A percentile compares a stretch with the other conserved stretches of the same genome.
Evolutionary conservation across 2,113 vertebrate species (phyloP).

Genomic region (Pampusana beccarii): DNA sequence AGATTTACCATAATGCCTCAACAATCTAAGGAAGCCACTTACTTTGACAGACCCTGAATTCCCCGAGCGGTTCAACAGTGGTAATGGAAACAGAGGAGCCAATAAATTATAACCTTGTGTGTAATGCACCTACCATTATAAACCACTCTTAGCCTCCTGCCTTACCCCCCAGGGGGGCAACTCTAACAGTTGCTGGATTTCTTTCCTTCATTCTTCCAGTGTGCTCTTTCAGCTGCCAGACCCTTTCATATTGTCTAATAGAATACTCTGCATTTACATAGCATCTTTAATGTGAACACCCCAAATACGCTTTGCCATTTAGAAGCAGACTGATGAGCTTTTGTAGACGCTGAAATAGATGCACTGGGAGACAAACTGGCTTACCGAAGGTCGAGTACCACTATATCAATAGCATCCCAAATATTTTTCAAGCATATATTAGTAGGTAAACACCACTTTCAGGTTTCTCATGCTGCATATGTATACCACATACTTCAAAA

Average conservation of each 20-base stretch:
- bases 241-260: neutral
- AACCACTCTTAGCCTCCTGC: constrained; percentile 49
- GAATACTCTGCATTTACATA: neutral
- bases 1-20: constrained; percentile 39
- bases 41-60: constrained; percentile 61
- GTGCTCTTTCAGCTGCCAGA: neutral
- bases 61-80: constrained; percentile 9
- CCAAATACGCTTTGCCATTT: neutral
- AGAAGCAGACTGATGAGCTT: accelerated
- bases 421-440: neutral
- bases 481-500: neutral
- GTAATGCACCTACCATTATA: constrained; percentile 56
- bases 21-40: constrained; percentile 40
- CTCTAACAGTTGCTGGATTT: constrained; percentile 22
- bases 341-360: neutral
- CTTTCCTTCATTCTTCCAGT: neutral
- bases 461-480: neutral
- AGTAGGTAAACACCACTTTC: neutral
- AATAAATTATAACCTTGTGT: constrained; percentile 65
- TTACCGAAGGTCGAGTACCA: neutral
- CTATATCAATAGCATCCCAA: neutral
- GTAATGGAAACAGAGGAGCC: constrained; percentile 66
- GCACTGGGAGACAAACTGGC: neutral
- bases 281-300: neutral
- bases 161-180: neutral